Percentiles rank a stretch among this genome's conserved stretches.
These are phyloP conservation scores for Casuarius casuarius DNA, from an alignment of 2,113 vertebrate genomes.

Conservation along the genomic window DNA sequence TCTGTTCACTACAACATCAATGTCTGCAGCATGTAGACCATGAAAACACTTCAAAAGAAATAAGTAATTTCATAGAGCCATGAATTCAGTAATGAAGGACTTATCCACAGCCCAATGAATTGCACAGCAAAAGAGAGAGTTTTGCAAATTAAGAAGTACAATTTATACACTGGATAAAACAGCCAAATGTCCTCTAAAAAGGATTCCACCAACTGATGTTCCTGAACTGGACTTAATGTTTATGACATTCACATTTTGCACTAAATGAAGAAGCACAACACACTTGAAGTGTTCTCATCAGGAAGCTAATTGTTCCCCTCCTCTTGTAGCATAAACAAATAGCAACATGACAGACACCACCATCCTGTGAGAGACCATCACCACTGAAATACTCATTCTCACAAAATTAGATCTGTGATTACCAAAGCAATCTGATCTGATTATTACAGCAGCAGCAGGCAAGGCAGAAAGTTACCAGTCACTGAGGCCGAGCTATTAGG, in stretches of 20 bases:
- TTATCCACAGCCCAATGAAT: conserved; percentile 46
- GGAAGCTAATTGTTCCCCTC: conserved; percentile 26
- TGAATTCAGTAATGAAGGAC: conserved; percentile 19
- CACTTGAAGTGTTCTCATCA: not conserved
- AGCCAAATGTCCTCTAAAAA: not conserved
- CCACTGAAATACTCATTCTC: not conserved
- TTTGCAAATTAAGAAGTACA: not conserved
- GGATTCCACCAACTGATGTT: not conserved
- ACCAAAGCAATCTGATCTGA: not conserved
- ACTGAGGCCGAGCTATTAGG: not conserved
- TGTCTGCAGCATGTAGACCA: not conserved
- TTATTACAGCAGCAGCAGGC: not conserved
- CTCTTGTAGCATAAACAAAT: not conserved
- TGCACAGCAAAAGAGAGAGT: not conserved
- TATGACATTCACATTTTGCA: not conserved
- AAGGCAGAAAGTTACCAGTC: not conserved
- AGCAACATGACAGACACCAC: not conserved
- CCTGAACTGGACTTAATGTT: not conserved
- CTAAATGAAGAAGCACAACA: not conserved
- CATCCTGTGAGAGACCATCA: not conserved
- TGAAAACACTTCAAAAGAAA: conserved; percentile 30
- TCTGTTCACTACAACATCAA: conserved; percentile 1
- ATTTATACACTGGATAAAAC: not conserved
- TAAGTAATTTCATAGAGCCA: conserved; percentile 7
- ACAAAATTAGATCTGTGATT: not conserved